Percentiles rank a stretch among this genome's conserved stretches.
Conservation (phyloP, 2,113 vertebrate genomes). For the Neogale vison region DNA sequence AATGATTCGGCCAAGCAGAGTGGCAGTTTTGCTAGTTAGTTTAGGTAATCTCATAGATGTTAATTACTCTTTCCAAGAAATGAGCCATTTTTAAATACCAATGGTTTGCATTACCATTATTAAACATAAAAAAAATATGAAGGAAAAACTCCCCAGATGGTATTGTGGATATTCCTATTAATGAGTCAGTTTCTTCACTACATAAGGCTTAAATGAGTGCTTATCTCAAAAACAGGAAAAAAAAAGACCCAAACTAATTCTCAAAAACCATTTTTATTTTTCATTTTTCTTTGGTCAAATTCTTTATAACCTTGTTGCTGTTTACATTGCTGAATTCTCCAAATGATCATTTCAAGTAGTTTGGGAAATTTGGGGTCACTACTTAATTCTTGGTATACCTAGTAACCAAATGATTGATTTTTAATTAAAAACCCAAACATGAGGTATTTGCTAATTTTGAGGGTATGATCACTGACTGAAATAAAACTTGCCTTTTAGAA, state of each 20-base stretch:
- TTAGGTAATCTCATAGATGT: neutral
- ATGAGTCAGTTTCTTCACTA: neutral
- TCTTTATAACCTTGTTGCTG: neutral
- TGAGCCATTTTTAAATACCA: neutral
- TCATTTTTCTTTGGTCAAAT: neutral
- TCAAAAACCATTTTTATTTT: neutral
- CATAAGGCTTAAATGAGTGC: neutral
- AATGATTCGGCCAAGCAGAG: neutral
- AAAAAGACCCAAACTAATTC: neutral
- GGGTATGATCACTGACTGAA: neutral
- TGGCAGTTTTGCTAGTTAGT: neutral
- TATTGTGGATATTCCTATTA: neutral
- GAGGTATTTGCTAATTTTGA: neutral
- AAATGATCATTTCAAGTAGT: neutral
- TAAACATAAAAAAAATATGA: constrained; percentile 31
- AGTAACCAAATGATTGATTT: neutral
- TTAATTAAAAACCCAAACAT: neutral
- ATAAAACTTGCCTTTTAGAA: neutral
- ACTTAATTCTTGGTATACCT: neutral
- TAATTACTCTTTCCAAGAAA: constrained; percentile 23
- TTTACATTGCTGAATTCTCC: neutral
- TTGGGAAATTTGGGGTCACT: neutral
- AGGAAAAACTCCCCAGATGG: neutral
- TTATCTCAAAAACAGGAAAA: neutral
- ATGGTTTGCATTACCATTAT: neutral